Percentiles rank a stretch among this genome's conserved stretches.
Conservation (phyloP, 2,888 invertebrate species). For the Nomada goodeniana region DNA sequence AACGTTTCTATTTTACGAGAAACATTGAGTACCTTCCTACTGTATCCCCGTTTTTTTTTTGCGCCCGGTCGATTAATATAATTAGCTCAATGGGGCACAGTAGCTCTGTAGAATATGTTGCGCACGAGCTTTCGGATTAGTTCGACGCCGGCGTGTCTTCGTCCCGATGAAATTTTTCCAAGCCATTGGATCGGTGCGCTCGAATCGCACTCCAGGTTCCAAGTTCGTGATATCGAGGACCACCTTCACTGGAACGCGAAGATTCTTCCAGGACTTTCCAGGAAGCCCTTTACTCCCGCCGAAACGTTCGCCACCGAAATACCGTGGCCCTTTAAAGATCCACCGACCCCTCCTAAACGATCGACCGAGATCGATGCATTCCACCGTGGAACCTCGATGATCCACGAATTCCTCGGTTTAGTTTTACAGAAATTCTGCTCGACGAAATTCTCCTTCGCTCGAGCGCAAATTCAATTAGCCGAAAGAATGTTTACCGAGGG, state of each 20-base stretch:
- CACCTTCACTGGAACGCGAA: constrained; percentile 64
- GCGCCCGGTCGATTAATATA: too few relatives aligned
- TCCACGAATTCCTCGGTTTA: constrained; percentile 55
- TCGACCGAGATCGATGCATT: constrained; percentile 61
- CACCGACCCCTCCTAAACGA: constrained; percentile 55
- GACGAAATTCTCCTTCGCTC: not conserved
- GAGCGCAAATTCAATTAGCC: constrained; percentile 39
- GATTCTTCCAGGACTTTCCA: constrained; percentile 68
- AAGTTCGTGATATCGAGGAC: constrained; percentile 46
- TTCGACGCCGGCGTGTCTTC: too few relatives aligned
- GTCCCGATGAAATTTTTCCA: not conserved
- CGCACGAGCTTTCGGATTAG: too few relatives aligned
- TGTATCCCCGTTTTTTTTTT: too few relatives aligned
- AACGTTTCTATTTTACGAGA: too few relatives aligned
- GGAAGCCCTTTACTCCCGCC: constrained; percentile 73
- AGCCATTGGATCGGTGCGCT: not conserved
- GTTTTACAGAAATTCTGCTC: constrained; percentile 34
- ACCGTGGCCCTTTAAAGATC: constrained; percentile 66
- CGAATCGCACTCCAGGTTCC: not conserved
- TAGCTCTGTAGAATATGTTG: too few relatives aligned
- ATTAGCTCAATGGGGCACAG: too few relatives aligned
- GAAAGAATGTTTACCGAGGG: not conserved
- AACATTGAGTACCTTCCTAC: too few relatives aligned
- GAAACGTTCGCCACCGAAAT: constrained; percentile 61
- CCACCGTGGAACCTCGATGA: constrained; percentile 50